Percentiles rank a stretch among this genome's conserved stretches.
phyloP scores from a whole-genome alignment of 2,113 vertebrate genomes.

The Phasianus colchicus region DNA sequence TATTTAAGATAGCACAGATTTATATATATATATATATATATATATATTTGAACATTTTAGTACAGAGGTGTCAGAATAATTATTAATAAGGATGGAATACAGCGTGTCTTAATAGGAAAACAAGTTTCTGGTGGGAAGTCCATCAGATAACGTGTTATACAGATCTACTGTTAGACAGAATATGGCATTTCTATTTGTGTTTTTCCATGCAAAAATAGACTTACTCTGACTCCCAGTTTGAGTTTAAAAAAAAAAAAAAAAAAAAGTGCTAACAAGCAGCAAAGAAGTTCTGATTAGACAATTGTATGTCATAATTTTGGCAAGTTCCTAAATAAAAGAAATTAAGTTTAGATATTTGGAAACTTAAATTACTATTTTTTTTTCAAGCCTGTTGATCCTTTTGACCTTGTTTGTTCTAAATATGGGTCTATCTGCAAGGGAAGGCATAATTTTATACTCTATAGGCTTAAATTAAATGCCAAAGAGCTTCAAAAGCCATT shows the following conservation, averaged over 20 bases:
- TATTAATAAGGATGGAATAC: background rate
- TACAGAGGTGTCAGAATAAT: conserved; percentile 4
- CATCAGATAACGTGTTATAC: background rate
- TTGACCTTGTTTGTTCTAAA: conserved; percentile 72
- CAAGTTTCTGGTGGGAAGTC: background rate
- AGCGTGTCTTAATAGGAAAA: background rate
- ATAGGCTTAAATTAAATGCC: conserved; percentile 70
- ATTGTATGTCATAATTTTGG: background rate
- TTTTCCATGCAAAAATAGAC: background rate
- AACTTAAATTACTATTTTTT: conserved; percentile 53
- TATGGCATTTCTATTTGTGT: background rate
- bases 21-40: too few species aligned
- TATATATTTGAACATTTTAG: background rate
- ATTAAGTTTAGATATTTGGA: conserved; percentile 53
- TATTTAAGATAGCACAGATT: conserved; percentile 7
- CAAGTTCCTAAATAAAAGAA: conserved; percentile 42
- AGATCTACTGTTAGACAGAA: background rate
- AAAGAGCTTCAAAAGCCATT: conserved; percentile 76
- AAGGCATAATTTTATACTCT: conserved; percentile 69
- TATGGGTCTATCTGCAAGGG: conserved; percentile 64
- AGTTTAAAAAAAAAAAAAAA: background rate
- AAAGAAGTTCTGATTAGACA: background rate
- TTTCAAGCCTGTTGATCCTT: conserved; percentile 66
- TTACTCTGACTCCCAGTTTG: background rate
- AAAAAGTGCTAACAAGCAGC: background rate